A percentile compares a stretch with the other conserved stretches of the same genome.
Evolutionary conservation across 2,888 invertebrate genomes (phyloP).

Genomic region (Leptinotarsa rubiginosa): DNA sequence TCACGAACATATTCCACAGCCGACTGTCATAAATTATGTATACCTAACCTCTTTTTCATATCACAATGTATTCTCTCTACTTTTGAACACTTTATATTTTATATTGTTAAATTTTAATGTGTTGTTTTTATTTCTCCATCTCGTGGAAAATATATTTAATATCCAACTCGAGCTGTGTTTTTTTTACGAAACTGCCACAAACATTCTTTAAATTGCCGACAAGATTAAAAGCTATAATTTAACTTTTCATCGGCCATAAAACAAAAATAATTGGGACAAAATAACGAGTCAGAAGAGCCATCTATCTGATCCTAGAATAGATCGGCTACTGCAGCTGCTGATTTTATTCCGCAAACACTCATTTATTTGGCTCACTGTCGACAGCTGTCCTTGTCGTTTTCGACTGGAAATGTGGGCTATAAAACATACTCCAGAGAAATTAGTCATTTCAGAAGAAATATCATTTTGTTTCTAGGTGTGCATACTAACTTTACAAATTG

Average conservation of each 20-base stretch:
- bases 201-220: conserved; percentile 41
- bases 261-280: conserved; percentile 64
- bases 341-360: conserved; percentile 48
- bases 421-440: conserved; percentile 6
- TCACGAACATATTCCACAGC: not conserved
- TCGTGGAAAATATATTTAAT: conserved; percentile 44
- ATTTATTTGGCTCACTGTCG: conserved; percentile 48
- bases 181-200: conserved; percentile 16
- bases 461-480: not conserved
- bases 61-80: conserved; percentile 52
- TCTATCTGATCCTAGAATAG: conserved; percentile 63
- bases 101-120: conserved; percentile 57
- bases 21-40: conserved; percentile 40
- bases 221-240: conserved; percentile 57
- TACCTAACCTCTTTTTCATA: conserved; percentile 45
- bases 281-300: conserved; percentile 59
- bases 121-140: conserved; percentile 60
- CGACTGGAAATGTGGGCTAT: conserved; percentile 35
- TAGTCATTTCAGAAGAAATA: not conserved
- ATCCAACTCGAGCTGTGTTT: conserved; percentile 25
- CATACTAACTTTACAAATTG: not conserved
- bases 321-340: conserved; percentile 61
- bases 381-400: conserved; percentile 47
- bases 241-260: conserved; percentile 62
- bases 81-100: conserved; percentile 49